Base-by-base conservation (phyloP, 2,888 invertebrate genomes). In the Atherix ibis region DNA sequence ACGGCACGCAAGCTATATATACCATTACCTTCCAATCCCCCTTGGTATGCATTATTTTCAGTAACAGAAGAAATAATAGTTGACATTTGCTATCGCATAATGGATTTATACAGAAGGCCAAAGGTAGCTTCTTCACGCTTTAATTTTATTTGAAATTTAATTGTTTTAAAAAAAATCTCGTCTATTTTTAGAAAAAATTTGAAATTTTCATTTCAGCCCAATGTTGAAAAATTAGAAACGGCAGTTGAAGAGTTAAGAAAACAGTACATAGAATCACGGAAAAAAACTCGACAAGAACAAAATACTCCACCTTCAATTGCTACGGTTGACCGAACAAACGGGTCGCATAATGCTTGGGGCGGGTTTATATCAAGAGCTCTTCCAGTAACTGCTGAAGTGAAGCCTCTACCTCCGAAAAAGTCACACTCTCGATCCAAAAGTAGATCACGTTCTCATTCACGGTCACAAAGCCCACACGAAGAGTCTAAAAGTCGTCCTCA, bases 31-130 rank as follows among this genome's bases (percentile, higher is more conserved):
- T 79, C 76, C 39, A 76, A 71, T 46, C 94, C 94, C 0, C 70
- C 84, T 1, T 97, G 95, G 95, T 94, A 76, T 56, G 66, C 74
- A 1, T 64, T 94, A 4, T 94, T 95, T 54, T 77, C 79, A 51
- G 88, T 87, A 0, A 67, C 71, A 1, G 88, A 91, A 60, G 71
- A 71, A 18, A 76, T 85, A 43, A 82, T 97, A 3, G 67, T 78
- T 34, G 84, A 87, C 47, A 84, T 95, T 34, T 83, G 83, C 48
- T 62, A 73, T 30, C 70, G 78, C 28, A 87, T 95, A 41, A 65
- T 94, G 39, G 72, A 78, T 44, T 65, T 95, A 2, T 97, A 95
- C 54, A 76, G 72, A 37, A 68, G 92, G 34, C 63, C 76, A 3
- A 88, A 88, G 40, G 51, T 49, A 68, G 84, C 83, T 27, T 67